These are phyloP conservation scores for Cyprinodon brontotheroides DNA, from an alignment of 2,113 vertebrate genomes.

Conservation along the genomic window DNA sequence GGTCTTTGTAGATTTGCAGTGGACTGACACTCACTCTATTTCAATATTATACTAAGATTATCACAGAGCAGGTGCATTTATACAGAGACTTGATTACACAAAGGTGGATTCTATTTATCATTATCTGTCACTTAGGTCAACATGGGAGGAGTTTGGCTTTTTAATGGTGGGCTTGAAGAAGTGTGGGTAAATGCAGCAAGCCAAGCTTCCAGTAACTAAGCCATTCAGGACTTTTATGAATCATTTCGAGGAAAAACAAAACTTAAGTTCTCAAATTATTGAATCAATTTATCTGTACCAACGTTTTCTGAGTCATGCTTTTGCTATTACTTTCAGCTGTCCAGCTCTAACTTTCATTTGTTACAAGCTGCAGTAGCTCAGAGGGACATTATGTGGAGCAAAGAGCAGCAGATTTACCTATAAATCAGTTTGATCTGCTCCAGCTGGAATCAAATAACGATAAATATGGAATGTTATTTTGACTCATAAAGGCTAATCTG, in stretches of 20 bases:
- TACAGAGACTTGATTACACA: too few relatives aligned
- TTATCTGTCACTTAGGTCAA: too few relatives aligned
- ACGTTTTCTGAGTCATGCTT: neutral
- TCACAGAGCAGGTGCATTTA: too few relatives aligned
- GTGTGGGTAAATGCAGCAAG: too few relatives aligned
- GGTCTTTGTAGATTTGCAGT: too few relatives aligned
- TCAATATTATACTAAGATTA: too few relatives aligned
- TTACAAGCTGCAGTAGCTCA: conserved; percentile 1
- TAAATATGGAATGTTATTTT: conserved; percentile 27
- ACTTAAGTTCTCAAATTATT: neutral
- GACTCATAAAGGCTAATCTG: neutral
- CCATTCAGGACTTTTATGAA: neutral
- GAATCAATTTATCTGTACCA: neutral
- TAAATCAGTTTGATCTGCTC: conserved; percentile 1
- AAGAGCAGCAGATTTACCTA: neutral
- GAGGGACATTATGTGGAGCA: neutral
- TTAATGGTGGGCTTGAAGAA: too few relatives aligned
- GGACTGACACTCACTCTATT: too few relatives aligned
- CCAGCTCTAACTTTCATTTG: conserved; percentile 2
- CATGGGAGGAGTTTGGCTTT: too few relatives aligned
- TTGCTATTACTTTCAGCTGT: neutral
- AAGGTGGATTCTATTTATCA: too few relatives aligned
- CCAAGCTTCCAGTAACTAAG: too few relatives aligned
- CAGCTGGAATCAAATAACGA: neutral
- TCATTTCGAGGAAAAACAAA: neutral